Conservation (phyloP, 2,797 vertebrate genomes). For the Sylvilagus floridanus region DNA sequence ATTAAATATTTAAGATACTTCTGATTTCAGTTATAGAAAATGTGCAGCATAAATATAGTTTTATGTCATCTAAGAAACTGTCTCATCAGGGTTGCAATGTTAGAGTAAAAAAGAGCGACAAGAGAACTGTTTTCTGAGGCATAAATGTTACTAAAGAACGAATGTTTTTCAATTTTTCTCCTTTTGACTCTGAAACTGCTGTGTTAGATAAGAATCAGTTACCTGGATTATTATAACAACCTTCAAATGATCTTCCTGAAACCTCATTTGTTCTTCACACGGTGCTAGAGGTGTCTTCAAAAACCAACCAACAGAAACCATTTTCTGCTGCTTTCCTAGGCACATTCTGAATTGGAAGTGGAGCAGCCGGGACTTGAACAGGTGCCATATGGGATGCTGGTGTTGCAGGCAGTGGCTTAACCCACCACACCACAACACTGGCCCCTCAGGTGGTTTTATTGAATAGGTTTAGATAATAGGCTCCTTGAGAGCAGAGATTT, state of each 20-base stretch:
- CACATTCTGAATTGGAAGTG: too few species aligned
- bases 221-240: not conserved
- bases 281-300: not conserved
- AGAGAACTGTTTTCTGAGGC: not conserved
- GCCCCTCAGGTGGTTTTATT: not conserved
- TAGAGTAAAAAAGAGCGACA: not conserved
- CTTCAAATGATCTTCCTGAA: not conserved
- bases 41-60: not conserved
- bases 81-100: not conserved
- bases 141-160: not conserved
- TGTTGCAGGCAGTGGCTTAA: not conserved
- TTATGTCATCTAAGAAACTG: not conserved
- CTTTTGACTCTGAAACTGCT: not conserved
- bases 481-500: not conserved
- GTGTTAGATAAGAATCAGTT: not conserved
- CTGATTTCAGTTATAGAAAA: conserved; percentile 27
- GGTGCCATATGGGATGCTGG: too few species aligned
- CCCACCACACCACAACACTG: too few species aligned
- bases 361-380: too few species aligned
- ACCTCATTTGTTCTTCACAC: not conserved
- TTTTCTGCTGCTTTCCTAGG: not conserved
- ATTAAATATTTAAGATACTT: conserved; percentile 28
- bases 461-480: not conserved
- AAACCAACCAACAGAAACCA: not conserved
- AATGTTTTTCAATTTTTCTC: not conserved